Evolutionary conservation across 2,113 vertebrate genomes (phyloP).

Genomic region (Neotragus pygmaeus): DNA sequence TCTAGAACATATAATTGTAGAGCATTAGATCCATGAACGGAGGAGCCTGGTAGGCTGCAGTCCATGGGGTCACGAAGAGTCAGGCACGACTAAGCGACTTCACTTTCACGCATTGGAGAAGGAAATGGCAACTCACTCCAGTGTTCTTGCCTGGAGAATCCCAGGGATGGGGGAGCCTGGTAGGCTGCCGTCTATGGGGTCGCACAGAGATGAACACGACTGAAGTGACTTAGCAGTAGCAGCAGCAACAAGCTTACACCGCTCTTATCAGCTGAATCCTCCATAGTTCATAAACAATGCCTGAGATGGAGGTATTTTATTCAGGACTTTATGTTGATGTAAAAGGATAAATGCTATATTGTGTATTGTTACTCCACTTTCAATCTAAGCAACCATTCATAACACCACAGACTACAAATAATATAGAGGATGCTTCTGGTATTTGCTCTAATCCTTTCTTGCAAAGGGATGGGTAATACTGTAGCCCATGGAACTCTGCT

Average conservation of each 20-base stretch:
- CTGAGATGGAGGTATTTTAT: neutral
- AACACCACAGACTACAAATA: neutral
- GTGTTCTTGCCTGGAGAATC: too few species aligned
- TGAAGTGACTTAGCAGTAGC: too few species aligned
- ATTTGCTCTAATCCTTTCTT: neutral
- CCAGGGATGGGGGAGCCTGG: too few species aligned
- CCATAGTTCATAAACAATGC: neutral
- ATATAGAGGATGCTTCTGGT: neutral
- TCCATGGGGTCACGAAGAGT: too few species aligned
- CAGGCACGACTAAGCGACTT: too few species aligned
- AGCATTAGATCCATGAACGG: too few species aligned
- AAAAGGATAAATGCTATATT: neutral
- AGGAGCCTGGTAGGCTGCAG: too few species aligned
- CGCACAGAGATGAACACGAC: too few species aligned
- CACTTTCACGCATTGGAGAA: too few species aligned
- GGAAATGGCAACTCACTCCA: too few species aligned
- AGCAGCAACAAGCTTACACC: neutral
- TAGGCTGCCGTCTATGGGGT: too few species aligned
- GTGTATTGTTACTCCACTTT: neutral
- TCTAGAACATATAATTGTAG: too few species aligned
- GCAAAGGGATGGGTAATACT: neutral
- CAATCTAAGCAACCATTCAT: neutral
- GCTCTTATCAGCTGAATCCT: neutral
- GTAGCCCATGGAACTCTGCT: neutral
- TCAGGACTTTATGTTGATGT: neutral